phyloP scores from a whole-genome alignment of 2,888 invertebrate species.

The Serripes groenlandicus region DNA sequence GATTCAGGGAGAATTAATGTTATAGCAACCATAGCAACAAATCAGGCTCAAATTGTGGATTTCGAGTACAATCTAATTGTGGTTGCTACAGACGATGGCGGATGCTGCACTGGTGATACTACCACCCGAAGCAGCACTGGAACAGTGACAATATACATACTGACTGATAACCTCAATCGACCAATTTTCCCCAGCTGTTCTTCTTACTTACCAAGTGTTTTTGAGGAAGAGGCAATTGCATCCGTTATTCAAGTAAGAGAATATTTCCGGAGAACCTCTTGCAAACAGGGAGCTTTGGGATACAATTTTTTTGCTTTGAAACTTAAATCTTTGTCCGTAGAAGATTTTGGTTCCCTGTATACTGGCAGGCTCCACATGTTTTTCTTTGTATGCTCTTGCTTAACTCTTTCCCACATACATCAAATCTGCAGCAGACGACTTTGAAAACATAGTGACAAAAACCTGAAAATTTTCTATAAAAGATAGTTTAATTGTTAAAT shows the following conservation, averaged over 20 bases:
- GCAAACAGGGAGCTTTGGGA: no score
- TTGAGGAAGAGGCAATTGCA: conserved; percentile 43
- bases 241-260: conserved; percentile 28
- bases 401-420: no score
- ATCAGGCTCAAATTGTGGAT: conserved; percentile 60
- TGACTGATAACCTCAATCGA: conserved; percentile 98
- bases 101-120: conserved; percentile 94
- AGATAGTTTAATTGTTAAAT: no score
- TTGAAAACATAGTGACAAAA: no score
- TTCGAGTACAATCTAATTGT: conserved; percentile 96
- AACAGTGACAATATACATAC: conserved; percentile 97
- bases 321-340: background rate
- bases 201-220: conserved; percentile 26
- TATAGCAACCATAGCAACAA: conserved; percentile 52
- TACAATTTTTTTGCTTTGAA: no score
- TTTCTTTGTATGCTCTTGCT: no score
- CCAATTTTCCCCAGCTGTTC: conserved; percentile 91
- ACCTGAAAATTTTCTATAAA: no score
- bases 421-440: no score
- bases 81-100: conserved; percentile 98
- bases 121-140: conserved; percentile 93
- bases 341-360: background rate
- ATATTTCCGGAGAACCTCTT: no score
- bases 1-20: conserved; percentile 82
- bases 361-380: no score